phyloP scores from a whole-genome alignment of 2,797 vertebrate species.

The Chromis chromis region DNA sequence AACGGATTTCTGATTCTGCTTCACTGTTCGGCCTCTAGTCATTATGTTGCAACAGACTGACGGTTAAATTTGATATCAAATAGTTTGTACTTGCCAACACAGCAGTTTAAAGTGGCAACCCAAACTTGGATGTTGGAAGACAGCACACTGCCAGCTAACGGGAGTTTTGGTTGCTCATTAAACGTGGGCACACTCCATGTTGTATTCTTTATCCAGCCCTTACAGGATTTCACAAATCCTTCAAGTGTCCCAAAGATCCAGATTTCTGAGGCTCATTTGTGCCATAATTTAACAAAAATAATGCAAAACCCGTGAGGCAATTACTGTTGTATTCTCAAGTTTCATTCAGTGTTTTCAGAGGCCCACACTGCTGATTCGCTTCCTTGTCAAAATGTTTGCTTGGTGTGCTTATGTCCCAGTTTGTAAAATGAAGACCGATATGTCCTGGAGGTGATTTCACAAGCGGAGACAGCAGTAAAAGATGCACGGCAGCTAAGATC shows the following conservation, averaged over 20 bases:
- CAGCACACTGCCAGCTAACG: background rate
- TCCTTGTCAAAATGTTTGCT: constrained; percentile 38
- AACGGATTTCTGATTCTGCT: constrained; percentile 24
- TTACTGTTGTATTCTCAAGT: background rate
- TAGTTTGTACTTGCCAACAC: constrained; percentile 13
- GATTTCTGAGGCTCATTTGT: background rate
- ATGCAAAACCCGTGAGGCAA: background rate
- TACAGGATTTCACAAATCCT: background rate
- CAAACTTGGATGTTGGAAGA: background rate
- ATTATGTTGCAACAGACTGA: constrained; percentile 31
- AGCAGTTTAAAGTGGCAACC: constrained; percentile 22
- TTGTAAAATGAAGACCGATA: constrained; percentile 26
- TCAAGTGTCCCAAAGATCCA: background rate
- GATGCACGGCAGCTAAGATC: constrained; percentile 46
- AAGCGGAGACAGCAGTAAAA: constrained; percentile 53
- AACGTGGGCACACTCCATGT: background rate
- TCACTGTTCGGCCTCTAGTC: constrained; percentile 25
- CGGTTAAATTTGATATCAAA: constrained; percentile 52
- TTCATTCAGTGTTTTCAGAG: constrained; percentile 28
- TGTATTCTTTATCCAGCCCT: background rate
- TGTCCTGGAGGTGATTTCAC: constrained; percentile 32
- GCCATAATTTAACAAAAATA: background rate
- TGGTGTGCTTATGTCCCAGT: background rate
- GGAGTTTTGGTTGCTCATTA: constrained; percentile 13
- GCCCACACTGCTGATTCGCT: background rate